Conservation (phyloP, 1,140 invertebrate genomes). For the Physella acuta region DNA sequence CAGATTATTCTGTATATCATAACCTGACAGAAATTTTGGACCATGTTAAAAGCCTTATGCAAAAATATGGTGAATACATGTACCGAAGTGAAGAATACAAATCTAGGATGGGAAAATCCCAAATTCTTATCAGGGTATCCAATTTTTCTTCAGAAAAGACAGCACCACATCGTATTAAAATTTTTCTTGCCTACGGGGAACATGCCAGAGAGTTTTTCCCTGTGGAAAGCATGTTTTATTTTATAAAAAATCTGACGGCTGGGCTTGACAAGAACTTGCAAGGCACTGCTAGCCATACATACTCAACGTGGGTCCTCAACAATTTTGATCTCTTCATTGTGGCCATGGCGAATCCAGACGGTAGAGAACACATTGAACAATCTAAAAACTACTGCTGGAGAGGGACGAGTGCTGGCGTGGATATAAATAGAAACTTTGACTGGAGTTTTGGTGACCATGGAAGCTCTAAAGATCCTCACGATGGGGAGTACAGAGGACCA, state of each 20-base stretch:
- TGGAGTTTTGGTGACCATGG: conserved; percentile 54
- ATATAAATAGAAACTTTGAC: conserved; percentile 56
- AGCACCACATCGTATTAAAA: conserved; percentile 34
- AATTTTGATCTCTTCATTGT: conserved; percentile 51
- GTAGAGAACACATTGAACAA: conserved; percentile 44
- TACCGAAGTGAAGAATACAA: conserved; percentile 32
- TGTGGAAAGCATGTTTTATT: conserved; percentile 48
- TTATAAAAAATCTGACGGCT: conserved; percentile 44
- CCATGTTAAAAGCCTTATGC: conserved; percentile 33
- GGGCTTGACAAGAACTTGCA: conserved; percentile 28
- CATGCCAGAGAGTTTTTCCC: conserved; percentile 58
- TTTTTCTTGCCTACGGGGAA: conserved; percentile 55
- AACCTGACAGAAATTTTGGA: conserved; percentile 39
- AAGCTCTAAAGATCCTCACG: conserved; percentile 44
- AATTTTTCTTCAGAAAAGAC: conserved; percentile 38
- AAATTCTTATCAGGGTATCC: conserved; percentile 45
- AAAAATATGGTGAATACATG: conserved; percentile 40
- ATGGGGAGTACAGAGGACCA: conserved; percentile 54
- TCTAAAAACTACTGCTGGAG: conserved; percentile 55
- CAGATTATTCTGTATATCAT: conserved; percentile 52
- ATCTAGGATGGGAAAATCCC: conserved; percentile 39
- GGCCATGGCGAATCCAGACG: conserved; percentile 54
- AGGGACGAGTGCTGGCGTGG: conserved; percentile 51
- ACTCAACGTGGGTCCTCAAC: conserved; percentile 35
- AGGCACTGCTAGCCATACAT: conserved; percentile 25